Evolutionary conservation across 37 sponge, comb jelly and placozoan genomes (phyloP).

Genomic region (Hexactinellida sp.): DNA sequence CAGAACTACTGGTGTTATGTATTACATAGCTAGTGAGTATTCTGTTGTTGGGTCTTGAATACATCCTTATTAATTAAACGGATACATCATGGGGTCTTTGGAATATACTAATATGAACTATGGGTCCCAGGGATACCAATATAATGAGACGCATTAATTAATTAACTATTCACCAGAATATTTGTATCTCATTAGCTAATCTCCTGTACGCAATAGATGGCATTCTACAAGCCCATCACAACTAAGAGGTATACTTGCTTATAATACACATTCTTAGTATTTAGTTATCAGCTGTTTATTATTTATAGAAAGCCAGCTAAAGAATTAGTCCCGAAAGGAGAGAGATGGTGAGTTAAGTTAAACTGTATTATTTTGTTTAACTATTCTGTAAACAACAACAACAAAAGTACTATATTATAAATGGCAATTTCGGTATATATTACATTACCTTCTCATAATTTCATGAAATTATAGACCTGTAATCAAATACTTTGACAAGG

Average conservation of each 20-base stretch:
- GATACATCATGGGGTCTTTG: too few relatives aligned
- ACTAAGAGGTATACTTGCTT: not conserved
- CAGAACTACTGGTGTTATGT: not conserved
- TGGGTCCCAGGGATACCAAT: too few relatives aligned
- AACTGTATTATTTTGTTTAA: too few relatives aligned
- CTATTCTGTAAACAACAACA: too few relatives aligned
- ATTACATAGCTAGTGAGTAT: not conserved
- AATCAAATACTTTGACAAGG: too few relatives aligned
- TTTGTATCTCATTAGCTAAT: not conserved
- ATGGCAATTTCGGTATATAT: too few relatives aligned
- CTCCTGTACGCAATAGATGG: not conserved
- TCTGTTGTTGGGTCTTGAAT: not conserved
- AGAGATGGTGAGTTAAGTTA: not conserved
- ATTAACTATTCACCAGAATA: not conserved
- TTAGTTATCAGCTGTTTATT: too few relatives aligned
- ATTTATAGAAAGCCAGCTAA: not conserved
- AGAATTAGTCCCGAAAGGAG: not conserved
- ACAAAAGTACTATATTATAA: too few relatives aligned
- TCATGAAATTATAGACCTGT: too few relatives aligned
- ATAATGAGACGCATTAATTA: not conserved
- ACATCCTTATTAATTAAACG: not conserved
- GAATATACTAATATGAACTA: not conserved
- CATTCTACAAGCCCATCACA: not conserved
- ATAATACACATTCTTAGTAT: too few relatives aligned
- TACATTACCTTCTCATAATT: too few relatives aligned